Conservation (phyloP, 2,797 vertebrate genomes). For the Anabacerthia variegaticeps region DNA sequence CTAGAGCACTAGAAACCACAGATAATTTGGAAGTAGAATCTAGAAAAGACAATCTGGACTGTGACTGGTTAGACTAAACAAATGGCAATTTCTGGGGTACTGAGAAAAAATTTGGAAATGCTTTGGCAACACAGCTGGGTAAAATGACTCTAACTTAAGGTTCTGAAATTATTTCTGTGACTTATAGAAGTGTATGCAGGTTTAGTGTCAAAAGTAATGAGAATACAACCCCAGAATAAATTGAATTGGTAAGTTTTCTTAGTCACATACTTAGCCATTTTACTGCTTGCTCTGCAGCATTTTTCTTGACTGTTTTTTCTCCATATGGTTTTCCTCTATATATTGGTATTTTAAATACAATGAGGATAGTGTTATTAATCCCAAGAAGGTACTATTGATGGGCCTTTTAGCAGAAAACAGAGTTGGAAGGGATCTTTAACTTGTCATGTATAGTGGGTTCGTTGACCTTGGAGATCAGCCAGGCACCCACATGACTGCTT, state of each 20-base stretch:
- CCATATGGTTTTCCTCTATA: rapidly evolving
- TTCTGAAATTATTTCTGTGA: neutral
- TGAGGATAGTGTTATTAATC: neutral
- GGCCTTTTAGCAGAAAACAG: neutral
- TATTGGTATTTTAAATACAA: neutral
- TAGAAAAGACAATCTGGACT: slow-evolving; percentile 18
- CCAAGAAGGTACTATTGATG: neutral
- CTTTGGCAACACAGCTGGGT: neutral
- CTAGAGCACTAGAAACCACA: neutral
- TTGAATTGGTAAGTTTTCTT: neutral
- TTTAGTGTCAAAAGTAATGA: neutral
- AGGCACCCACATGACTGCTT: neutral
- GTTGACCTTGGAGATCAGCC: slow-evolving; percentile 1
- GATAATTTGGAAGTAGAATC: neutral
- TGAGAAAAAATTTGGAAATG: neutral
- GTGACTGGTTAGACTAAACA: slow-evolving; percentile 2
- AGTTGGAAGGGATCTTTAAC: neutral
- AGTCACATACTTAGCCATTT: neutral
- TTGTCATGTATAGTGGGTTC: neutral
- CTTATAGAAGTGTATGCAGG: neutral
- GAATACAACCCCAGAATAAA: neutral
- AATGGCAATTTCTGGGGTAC: neutral
- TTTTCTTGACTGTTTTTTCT: neutral
- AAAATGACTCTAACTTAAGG: neutral
- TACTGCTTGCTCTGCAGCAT: neutral